Evolutionary conservation across 2,888 invertebrate species (phyloP).

Genomic region (Agonopterix heracliana): DNA sequence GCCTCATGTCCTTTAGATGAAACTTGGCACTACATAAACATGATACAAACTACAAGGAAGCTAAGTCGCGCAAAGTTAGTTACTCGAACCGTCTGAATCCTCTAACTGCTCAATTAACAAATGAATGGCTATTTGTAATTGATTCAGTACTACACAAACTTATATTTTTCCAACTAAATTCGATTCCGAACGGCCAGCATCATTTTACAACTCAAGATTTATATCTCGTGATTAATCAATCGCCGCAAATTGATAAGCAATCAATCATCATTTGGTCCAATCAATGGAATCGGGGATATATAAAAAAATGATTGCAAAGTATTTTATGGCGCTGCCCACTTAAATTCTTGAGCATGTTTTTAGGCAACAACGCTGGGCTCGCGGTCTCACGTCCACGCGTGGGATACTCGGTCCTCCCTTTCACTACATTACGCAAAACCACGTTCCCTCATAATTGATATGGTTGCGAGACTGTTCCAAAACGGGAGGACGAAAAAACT

Average conservation of each 20-base stretch:
- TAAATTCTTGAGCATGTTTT: slow-evolving; percentile 21
- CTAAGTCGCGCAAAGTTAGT: too few species aligned
- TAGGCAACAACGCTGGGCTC: slow-evolving; percentile 15
- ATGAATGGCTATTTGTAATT: too few species aligned
- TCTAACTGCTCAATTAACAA: too few species aligned
- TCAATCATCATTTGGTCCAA: slow-evolving; percentile 7
- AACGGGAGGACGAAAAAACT: slow-evolving; percentile 33
- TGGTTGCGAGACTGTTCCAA: slow-evolving; percentile 31
- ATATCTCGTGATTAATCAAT: background rate
- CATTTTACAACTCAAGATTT: background rate
- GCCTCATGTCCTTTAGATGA: too few species aligned
- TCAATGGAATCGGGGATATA: background rate
- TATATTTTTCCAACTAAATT: too few species aligned
- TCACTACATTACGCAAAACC: slow-evolving; percentile 45
- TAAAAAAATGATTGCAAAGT: slow-evolving; percentile 3
- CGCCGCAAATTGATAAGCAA: background rate
- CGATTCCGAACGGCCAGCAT: too few species aligned
- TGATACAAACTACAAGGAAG: too few species aligned
- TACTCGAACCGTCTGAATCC: too few species aligned
- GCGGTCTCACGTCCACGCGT: slow-evolving; percentile 29
- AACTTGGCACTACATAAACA: too few species aligned
- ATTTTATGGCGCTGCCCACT: background rate
- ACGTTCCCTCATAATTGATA: slow-evolving; percentile 57
- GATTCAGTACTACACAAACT: too few species aligned
- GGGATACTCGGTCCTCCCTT: slow-evolving; percentile 29